A percentile compares a stretch with the other conserved stretches of the same genome.
Conservation (phyloP, 2,797 vertebrate species). For the Eulemur rubriventer region DNA sequence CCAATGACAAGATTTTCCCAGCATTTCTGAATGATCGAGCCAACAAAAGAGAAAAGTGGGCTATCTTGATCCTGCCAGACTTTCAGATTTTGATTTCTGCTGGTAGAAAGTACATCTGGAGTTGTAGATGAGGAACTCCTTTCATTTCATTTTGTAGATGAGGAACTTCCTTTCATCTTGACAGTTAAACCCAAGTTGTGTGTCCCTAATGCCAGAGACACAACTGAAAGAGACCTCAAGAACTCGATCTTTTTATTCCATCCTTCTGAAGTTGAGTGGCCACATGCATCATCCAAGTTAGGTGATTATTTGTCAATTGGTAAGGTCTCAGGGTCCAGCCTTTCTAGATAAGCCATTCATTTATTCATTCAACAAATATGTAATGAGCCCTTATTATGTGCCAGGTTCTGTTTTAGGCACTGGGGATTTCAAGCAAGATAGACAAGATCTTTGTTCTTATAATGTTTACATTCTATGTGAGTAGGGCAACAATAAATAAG, state of each 20-base stretch:
- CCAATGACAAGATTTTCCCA: constrained; percentile 25
- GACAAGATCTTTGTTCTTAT: background rate
- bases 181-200: background rate
- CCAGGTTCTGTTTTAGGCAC: background rate
- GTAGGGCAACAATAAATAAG: background rate
- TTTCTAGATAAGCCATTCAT: background rate
- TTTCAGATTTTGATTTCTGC: background rate
- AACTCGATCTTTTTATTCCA: background rate
- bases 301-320: background rate
- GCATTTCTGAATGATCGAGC: constrained; percentile 30
- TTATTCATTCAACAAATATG: background rate
- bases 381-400: background rate
- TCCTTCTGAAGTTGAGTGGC: background rate
- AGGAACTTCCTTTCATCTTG: background rate
- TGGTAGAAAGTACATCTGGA: background rate
- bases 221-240: background rate
- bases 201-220: background rate
- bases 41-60: background rate
- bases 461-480: background rate
- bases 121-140: background rate
- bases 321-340: background rate
- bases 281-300: background rate
- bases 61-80: background rate
- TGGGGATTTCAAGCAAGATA: background rate
- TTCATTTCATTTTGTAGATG: background rate